Conservation (phyloP, 2,888 invertebrate species). For the Ctenicera cuprea region DNA sequence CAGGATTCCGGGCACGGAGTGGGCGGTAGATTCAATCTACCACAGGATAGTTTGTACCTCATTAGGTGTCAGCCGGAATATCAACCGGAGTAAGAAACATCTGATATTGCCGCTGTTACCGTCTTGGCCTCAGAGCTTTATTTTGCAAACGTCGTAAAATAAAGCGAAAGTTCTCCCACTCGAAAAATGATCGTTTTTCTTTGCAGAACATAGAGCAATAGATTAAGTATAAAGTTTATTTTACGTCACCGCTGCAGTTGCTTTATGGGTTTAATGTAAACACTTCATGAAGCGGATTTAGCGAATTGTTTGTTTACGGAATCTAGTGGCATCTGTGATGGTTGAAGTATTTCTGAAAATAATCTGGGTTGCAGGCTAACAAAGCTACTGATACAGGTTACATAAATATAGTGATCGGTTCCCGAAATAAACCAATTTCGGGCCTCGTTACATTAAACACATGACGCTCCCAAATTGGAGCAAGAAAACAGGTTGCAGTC, state of each 20-base stretch:
- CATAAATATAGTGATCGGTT: constrained; percentile 31
- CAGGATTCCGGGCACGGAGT: constrained; percentile 59
- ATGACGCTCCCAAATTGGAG: constrained; percentile 28
- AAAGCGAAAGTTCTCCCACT: background rate
- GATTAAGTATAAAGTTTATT: constrained; percentile 29
- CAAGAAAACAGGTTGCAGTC: constrained; percentile 40
- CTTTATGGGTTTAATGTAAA: constrained; percentile 42
- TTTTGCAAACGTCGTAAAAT: constrained; percentile 35
- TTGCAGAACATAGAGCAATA: background rate
- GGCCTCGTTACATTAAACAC: constrained; percentile 15
- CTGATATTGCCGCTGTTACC: constrained; percentile 44
- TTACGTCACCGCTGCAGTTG: constrained; percentile 25
- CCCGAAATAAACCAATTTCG: constrained; percentile 35
- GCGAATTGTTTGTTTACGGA: constrained; percentile 42
- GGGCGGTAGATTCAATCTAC: constrained; percentile 60
- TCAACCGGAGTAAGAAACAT: constrained; percentile 46
- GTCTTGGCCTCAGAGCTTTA: constrained; percentile 16
- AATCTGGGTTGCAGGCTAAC: constrained; percentile 23
- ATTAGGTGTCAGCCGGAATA: constrained; percentile 56
- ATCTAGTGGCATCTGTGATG: constrained; percentile 33
- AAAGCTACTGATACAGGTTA: constrained; percentile 15
- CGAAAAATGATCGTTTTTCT: constrained; percentile 29
- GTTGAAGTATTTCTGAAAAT: constrained; percentile 25
- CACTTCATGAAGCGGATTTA: constrained; percentile 34
- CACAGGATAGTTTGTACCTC: constrained; percentile 61